These are phyloP conservation scores for Propsilocerus akamusi DNA, from an alignment of 1,140 invertebrate genomes.

Conservation along the genomic window DNA sequence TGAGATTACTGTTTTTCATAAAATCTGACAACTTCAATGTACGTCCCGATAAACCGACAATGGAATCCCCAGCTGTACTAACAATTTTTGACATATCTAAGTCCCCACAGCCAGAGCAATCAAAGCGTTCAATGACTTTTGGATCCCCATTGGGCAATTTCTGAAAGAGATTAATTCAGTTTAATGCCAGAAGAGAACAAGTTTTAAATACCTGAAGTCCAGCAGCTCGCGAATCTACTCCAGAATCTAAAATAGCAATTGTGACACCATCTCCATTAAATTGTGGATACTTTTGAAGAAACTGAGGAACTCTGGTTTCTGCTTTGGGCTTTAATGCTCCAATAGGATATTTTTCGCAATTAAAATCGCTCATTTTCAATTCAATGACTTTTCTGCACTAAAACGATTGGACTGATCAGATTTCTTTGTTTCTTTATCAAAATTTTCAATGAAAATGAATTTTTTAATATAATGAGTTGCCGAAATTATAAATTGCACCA, in stretches of 20 bases:
- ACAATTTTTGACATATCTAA: constrained; percentile 76
- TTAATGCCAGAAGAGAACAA: constrained; percentile 9
- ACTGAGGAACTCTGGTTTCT: constrained; percentile 78
- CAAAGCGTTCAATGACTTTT: constrained; percentile 89
- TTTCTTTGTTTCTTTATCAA: neutral
- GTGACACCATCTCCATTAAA: constrained; percentile 83
- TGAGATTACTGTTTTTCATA: constrained; percentile 9
- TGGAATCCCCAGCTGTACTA: constrained; percentile 48
- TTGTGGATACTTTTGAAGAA: constrained; percentile 76
- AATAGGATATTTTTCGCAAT: constrained; percentile 59
- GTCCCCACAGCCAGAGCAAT: constrained; percentile 90
- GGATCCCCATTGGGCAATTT: constrained; percentile 51
- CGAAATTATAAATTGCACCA: neutral
- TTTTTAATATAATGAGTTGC: too few relatives aligned
- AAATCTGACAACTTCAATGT: constrained; percentile 41
- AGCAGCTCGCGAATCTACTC: constrained; percentile 86
- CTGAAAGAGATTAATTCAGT: constrained; percentile 30
- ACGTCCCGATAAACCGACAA: constrained; percentile 74
- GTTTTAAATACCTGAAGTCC: constrained; percentile 67
- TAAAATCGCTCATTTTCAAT: constrained; percentile 30
- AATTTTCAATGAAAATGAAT: neutral
- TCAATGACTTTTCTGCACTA: neutral
- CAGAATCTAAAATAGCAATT: constrained; percentile 94
- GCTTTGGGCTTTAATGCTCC: constrained; percentile 82
- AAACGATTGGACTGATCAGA: neutral